These are phyloP conservation scores for Polymixis flavicincta DNA, from an alignment of 2,888 invertebrate genomes.

Conservation along the genomic window DNA sequence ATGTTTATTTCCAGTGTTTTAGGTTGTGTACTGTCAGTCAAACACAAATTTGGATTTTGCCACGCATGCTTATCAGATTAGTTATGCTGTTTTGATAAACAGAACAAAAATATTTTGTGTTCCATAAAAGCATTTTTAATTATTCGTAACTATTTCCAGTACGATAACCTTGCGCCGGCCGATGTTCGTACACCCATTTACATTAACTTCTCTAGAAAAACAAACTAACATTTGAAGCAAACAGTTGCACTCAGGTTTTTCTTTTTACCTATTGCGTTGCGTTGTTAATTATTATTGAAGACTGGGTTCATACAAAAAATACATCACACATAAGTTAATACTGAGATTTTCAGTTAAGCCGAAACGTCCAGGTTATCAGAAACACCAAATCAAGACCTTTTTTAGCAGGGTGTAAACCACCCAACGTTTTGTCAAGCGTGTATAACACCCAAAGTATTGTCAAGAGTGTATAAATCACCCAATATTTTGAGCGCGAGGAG, in stretches of 20 bases:
- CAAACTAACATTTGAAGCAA: constrained; percentile 6
- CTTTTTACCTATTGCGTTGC: not conserved
- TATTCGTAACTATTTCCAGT: constrained; percentile 26
- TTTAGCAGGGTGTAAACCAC: too few relatives aligned
- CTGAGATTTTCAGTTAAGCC: not conserved
- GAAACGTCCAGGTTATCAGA: not conserved
- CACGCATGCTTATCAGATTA: not conserved
- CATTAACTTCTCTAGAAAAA: constrained; percentile 24
- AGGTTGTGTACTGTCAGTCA: not conserved
- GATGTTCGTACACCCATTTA: constrained; percentile 17
- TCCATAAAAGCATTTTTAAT: constrained; percentile 15
- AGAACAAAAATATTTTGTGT: not conserved
- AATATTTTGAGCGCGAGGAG: too few relatives aligned
- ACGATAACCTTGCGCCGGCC: constrained; percentile 35
- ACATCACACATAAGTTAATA: not conserved
- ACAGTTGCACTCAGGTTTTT: not conserved
- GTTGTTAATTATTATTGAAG: not conserved
- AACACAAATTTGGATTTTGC: not conserved
- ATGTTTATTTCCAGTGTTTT: not conserved
- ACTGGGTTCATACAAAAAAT: not conserved
- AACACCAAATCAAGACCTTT: not conserved
- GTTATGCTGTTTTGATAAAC: not conserved
- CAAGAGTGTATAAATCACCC: too few relatives aligned
- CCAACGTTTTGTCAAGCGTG: too few relatives aligned
- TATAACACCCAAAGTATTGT: not conserved